Evolutionary conservation across 2,113 vertebrate genomes (phyloP).

Genomic region (Hydropotes inermis): DNA sequence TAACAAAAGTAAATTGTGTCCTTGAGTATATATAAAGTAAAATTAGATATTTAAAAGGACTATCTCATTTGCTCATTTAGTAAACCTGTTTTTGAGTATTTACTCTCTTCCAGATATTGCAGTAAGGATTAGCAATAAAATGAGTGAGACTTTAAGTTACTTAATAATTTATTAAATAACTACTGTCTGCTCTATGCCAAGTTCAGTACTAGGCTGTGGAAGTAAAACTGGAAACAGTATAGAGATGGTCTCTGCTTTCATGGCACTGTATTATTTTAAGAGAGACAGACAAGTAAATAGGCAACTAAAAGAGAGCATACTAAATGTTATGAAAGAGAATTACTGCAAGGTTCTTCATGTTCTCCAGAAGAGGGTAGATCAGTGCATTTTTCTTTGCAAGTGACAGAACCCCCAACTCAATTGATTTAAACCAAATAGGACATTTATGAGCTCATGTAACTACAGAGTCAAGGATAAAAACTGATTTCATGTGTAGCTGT

Average conservation of each 20-base stretch:
- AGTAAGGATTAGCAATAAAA: conserved; percentile 40
- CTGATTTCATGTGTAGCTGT: background rate
- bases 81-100: background rate
- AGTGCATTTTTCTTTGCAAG: background rate
- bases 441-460: background rate
- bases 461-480: background rate
- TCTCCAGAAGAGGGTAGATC: background rate
- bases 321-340: background rate
- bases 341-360: background rate
- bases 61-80: background rate
- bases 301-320: background rate
- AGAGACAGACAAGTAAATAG: background rate
- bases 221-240: background rate
- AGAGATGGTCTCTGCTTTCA: background rate
- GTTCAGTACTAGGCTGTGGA: background rate
- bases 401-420: background rate
- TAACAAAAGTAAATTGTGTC: background rate
- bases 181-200: background rate
- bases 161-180: conserved; percentile 1
- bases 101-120: background rate
- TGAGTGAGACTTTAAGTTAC: conserved; percentile 19
- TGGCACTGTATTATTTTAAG: background rate
- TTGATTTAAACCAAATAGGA: background rate
- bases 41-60: conserved; percentile 12
- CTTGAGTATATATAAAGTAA: conserved; percentile 14